phyloP scores from a whole-genome alignment of 1,140 invertebrate genomes.

The Teleogryllus occipitalis region DNA sequence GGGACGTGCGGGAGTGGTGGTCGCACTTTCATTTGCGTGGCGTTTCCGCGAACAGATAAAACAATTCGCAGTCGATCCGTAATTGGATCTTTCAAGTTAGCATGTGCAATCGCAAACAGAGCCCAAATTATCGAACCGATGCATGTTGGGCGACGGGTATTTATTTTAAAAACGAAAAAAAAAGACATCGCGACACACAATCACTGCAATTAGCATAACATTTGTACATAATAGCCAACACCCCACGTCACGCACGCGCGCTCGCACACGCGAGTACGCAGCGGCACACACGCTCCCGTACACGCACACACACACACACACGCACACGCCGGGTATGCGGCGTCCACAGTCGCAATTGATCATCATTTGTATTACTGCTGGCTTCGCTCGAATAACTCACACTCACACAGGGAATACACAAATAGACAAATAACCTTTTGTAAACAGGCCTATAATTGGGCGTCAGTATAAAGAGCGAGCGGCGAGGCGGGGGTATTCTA shows the following conservation, averaged over 20 bases:
- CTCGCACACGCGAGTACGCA: not conserved
- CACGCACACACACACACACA: not conserved
- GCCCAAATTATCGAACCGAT: not conserved
- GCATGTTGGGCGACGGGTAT: not conserved
- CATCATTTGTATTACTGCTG: no score
- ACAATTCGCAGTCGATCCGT: not conserved
- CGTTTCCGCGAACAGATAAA: not conserved
- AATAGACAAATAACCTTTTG: constrained; percentile 5
- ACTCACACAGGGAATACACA: not conserved
- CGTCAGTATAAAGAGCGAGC: not conserved
- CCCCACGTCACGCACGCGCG: not conserved
- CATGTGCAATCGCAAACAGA: not conserved
- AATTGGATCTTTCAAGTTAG: not conserved
- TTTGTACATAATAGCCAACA: not conserved
- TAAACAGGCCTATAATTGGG: not conserved
- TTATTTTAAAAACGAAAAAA: not conserved
- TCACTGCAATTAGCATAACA: not conserved
- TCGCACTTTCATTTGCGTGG: not conserved
- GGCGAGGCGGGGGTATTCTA: not conserved
- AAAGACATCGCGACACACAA: not conserved
- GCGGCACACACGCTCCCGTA: not conserved
- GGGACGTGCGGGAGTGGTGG: not conserved
- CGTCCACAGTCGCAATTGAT: no score
- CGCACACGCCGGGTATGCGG: not conserved
- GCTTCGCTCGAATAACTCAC: not conserved